A percentile compares a stretch with the other conserved stretches of the same genome.
Conservation (phyloP, 1,140 invertebrate genomes). For the Calliopsis andreniformis region DNA sequence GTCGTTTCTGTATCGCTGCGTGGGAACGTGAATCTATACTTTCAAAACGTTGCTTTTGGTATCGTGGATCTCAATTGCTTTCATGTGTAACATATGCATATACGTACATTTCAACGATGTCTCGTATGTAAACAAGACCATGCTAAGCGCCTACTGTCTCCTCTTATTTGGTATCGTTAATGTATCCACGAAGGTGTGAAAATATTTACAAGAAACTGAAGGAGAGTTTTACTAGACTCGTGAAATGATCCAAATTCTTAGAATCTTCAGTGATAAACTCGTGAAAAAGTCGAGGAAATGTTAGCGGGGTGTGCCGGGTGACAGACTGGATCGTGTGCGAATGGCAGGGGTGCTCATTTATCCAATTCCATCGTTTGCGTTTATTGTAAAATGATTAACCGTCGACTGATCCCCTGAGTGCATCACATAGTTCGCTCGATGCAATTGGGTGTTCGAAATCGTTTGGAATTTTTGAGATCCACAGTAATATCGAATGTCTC, state of each 20-base stretch:
- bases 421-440: no score
- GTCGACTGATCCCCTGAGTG: neutral
- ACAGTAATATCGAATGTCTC: neutral
- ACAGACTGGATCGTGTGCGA: conserved; percentile 41
- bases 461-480: neutral
- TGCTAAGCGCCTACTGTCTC: neutral
- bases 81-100: neutral
- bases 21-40: neutral
- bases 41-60: neutral
- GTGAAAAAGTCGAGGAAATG: neutral
- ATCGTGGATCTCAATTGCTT: no score
- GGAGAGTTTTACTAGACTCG: neutral
- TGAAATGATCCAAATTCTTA: neutral
- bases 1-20: neutral
- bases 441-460: neutral
- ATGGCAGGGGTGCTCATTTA: conserved; percentile 43
- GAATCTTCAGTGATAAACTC: neutral
- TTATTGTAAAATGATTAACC: neutral
- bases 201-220: neutral
- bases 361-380: neutral
- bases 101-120: no score
- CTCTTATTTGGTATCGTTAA: neutral
- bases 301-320: conserved; percentile 43
- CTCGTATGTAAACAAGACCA: conserved; percentile 26
- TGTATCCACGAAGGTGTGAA: neutral